Base-by-base conservation (phyloP, 2,888 invertebrate species). In the Cybosia mesomella region DNA sequence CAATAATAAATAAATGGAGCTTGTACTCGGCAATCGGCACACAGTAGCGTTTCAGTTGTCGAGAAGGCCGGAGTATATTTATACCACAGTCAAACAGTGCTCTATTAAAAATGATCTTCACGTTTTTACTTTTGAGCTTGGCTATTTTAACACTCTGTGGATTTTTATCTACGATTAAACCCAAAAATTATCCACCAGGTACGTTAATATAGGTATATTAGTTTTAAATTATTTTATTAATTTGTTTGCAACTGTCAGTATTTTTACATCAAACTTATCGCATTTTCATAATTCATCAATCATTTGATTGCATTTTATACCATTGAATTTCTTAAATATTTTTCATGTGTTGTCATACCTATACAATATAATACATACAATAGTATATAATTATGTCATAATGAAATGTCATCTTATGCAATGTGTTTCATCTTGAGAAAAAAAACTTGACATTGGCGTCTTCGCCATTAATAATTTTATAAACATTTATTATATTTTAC, bases 181-280 rank as follows among this genome's bases (percentile, higher is more conserved):
- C 96, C 0, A 87, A 83, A 72, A 90, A 91, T 64, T 96, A 89
- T 84, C 95, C 96, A 3, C 95, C 95, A 80, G 96, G 96, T 95
- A 87, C 84, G 88, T 74, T 63, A 28, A 32, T 15, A 32, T n/a
- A n/a, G n/a, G n/a, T 0, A 61, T 32, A 24, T 53, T 24, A n/a
- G 1, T 32, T 53, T 13, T 0, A 15, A 15, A 39, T n/a, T 58
- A 32, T 21, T n/a, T n/a, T 3, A n/a, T 21, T 55, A 55, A 8
- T 28, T 55, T 15, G 15, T 55, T 55, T 24, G 28, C 4, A 4
- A 55, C 7, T 15, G 7, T 15, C 55, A 49, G n/a, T 55, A 7
- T 28, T 55, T 55, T 13, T 8, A 55, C 15, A 55, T 18, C 13
- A 15, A n/a, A 24, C 0, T 15, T 55, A 8, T 24, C 55, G 28